These are phyloP conservation scores for Cavia porcellus DNA, from an alignment of 2,113 vertebrate genomes.

Conservation along the genomic window DNA sequence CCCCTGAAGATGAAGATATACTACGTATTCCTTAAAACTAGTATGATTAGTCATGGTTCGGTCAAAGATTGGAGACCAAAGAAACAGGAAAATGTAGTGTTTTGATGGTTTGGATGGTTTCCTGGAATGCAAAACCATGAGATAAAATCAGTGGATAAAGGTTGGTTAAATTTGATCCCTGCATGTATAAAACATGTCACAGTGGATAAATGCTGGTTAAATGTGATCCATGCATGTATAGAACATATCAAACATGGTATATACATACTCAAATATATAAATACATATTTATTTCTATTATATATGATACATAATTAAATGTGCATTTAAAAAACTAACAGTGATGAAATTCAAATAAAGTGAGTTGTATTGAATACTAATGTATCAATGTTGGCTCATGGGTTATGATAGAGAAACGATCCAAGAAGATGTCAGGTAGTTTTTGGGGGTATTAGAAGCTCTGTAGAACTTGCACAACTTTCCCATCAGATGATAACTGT, in stretches of 20 bases:
- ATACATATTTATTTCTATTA: not conserved
- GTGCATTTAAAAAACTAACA: not conserved
- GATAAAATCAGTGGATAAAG: not conserved
- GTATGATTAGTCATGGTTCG: not conserved
- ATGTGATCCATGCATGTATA: too few relatives aligned
- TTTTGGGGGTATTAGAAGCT: rapidly evolving
- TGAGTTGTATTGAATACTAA: rapidly evolving
- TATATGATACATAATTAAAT: not conserved
- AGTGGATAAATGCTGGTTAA: too few relatives aligned
- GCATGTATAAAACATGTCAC: too few relatives aligned
- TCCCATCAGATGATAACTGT: too few relatives aligned
- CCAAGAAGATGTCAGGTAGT: rapidly evolving
- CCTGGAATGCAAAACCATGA: not conserved
- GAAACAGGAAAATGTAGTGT: not conserved
- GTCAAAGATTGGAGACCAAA: not conserved
- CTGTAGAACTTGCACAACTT: not conserved
- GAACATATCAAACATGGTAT: too few relatives aligned
- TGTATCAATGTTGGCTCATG: rapidly evolving
- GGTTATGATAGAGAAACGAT: rapidly evolving
- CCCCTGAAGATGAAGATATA: rapidly evolving
- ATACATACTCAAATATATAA: too few relatives aligned
- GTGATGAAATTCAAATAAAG: not conserved
- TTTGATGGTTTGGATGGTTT: not conserved
- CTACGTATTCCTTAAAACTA: too few relatives aligned
- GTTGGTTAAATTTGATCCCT: not conserved